phyloP scores from a whole-genome alignment of 2,797 vertebrate species.

The Crax fasciolata region DNA sequence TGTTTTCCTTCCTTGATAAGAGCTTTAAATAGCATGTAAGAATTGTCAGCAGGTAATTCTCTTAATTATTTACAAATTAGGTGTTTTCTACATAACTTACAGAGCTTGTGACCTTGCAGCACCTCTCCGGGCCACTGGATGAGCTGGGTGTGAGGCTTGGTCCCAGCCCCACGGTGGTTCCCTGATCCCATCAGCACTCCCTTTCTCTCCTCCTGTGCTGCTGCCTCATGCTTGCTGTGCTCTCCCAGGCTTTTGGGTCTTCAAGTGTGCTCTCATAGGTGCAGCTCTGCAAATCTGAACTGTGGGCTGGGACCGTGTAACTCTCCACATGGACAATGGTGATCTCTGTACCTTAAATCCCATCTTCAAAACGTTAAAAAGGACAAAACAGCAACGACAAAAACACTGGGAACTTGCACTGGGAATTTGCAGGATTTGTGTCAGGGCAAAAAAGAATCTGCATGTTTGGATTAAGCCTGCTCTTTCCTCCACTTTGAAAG shows the following conservation, averaged over 20 bases:
- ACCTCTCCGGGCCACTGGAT: fast-evolving
- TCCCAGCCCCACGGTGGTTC: background rate
- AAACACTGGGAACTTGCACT: background rate
- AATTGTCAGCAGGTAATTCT: slow-evolving; percentile 51
- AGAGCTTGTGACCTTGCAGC: slow-evolving; percentile 52
- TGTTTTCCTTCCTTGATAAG: slow-evolving; percentile 64
- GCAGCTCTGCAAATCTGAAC: background rate
- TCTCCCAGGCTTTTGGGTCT: background rate
- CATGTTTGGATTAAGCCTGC: background rate
- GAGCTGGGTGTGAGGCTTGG: background rate
- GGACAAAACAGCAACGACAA: background rate
- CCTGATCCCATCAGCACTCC: slow-evolving; percentile 30
- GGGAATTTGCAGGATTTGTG: background rate
- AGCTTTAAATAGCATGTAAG: slow-evolving; percentile 73
- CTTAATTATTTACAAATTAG: background rate
- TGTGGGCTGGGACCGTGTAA: background rate
- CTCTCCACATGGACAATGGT: background rate
- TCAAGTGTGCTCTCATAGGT: background rate
- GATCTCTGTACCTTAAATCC: background rate
- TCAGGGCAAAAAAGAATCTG: background rate
- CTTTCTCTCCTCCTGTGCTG: background rate
- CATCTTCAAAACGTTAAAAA: background rate
- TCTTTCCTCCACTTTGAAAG: background rate
- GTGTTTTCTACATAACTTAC: slow-evolving; percentile 56
- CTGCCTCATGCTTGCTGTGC: background rate